Evolutionary conservation across 2,113 vertebrate species (phyloP), one percentile per base, ranked within the genome.

Genomic region (Embiotoca jacksoni): DNA sequence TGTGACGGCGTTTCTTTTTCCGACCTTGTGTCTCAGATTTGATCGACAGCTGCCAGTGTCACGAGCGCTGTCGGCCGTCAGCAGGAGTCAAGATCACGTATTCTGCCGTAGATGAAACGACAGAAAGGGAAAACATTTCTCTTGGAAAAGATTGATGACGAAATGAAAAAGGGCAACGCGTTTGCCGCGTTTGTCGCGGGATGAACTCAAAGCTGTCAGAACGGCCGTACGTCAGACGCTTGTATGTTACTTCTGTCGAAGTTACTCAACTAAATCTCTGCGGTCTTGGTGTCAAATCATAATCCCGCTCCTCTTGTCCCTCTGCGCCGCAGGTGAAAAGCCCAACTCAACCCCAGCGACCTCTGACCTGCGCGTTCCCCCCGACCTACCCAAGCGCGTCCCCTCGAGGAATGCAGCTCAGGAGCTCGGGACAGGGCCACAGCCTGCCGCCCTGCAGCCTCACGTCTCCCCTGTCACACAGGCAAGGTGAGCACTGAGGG

Each of bases 311-410:
- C 58, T 50, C 33, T 58, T 70, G 61, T 85, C 44, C 13, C 30
- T 74, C 58, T 89, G 75, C 80, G 46, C 78, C 41, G 47, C 63
- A 99, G 98, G 96, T 98, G 73, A 95, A 93, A 79, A 77, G 83
- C 23, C 87, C 79, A 10, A 81, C 92, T 39, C 94, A 94, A 47
- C 75, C 85, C 33, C 86, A 3, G 13, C 79, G 77, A 56, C 89
- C 85, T 72, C 83, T 82, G 1, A 72, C 63, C 7, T 94, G 91
- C 2, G 88, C 95, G 55, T 92, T 91, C 75, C 90, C 83, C 56
- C 84, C 82, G 69, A 81, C 2, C 2, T 80, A 84, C 62, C 73
- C 92, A 41, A 74, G 32, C 4, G 61, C 85, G 39, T 77, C 90
- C 44, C 58, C 87, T 15, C 85, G 70, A 58, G 84, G 85, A 11